Conservation (phyloP, 2,113 vertebrate genomes). For the Spheniscus mendiculus region DNA sequence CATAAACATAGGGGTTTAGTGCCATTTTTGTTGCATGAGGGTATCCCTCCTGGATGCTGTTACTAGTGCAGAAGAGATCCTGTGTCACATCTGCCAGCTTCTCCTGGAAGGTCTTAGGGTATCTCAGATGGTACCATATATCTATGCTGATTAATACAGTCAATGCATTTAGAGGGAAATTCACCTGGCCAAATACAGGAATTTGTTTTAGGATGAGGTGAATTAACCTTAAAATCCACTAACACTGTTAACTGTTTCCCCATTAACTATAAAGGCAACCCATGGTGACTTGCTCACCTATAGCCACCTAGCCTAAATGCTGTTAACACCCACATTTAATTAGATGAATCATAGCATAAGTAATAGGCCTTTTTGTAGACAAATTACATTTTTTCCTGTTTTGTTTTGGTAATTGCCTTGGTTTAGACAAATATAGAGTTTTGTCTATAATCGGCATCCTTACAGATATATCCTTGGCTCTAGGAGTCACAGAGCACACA, state of each 20-base stretch:
- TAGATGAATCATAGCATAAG: neutral
- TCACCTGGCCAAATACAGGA: neutral
- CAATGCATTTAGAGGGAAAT: neutral
- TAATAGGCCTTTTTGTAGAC: accelerated
- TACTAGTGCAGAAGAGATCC: neutral
- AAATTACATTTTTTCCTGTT: neutral
- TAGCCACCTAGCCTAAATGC: neutral
- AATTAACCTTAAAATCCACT: neutral
- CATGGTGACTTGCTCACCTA: neutral
- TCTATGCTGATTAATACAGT: neutral
- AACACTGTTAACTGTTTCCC: neutral
- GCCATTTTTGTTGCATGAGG: neutral
- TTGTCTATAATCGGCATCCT: neutral
- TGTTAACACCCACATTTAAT: neutral
- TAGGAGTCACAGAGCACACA: neutral
- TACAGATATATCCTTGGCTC: neutral
- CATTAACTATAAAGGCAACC: neutral
- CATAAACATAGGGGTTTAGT: neutral
- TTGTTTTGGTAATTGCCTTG: neutral
- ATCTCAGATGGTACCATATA: neutral
- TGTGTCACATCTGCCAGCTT: neutral
- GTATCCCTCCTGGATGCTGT: neutral
- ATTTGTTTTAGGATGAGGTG: neutral
- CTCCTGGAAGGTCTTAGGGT: neutral
- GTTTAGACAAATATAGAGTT: neutral